A percentile compares a stretch with the other conserved stretches of the same genome.
Evolutionary conservation across 2,888 invertebrate genomes (phyloP).

Genomic region (Tetranychus truncatus): DNA sequence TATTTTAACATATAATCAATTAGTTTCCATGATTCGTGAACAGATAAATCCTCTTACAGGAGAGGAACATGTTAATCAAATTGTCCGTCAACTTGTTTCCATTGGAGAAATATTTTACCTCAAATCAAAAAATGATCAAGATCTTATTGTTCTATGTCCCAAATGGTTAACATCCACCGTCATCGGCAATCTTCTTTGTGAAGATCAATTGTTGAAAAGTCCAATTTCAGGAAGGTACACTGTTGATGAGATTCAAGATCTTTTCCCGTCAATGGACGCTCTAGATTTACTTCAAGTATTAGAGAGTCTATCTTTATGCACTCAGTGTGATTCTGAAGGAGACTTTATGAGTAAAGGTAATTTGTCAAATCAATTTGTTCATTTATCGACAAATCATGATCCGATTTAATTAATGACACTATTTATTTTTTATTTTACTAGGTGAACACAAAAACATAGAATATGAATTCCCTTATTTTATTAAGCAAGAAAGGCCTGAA

Average conservation of each 20-base stretch:
- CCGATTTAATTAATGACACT: too few species aligned
- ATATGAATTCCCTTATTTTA: slow-evolving; percentile 53
- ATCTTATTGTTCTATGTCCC: slow-evolving; percentile 47
- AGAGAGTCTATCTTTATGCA: slow-evolving; percentile 50
- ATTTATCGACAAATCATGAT: too few species aligned
- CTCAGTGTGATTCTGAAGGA: slow-evolving; percentile 49
- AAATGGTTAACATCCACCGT: slow-evolving; percentile 49
- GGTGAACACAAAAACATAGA: slow-evolving; percentile 39
- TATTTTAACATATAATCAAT: slow-evolving; percentile 43
- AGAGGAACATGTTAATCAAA: slow-evolving; percentile 44
- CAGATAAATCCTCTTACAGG: slow-evolving; percentile 47
- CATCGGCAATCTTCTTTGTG: slow-evolving; percentile 43
- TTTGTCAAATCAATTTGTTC: too few species aligned
- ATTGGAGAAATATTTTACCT: slow-evolving; percentile 48
- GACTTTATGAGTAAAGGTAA: neutral
- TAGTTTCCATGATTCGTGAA: slow-evolving; percentile 40
- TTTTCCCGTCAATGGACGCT: slow-evolving; percentile 50
- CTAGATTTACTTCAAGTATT: slow-evolving; percentile 47
- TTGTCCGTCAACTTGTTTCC: slow-evolving; percentile 44
- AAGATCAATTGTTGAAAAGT: slow-evolving; percentile 33
- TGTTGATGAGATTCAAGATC: slow-evolving; percentile 50
- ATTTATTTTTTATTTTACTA: too few species aligned
- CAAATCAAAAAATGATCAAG: slow-evolving; percentile 36
- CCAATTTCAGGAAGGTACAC: slow-evolving; percentile 51
- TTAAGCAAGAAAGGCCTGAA: slow-evolving; percentile 30